Conservation (phyloP, 2,888 invertebrate genomes). For the Cacoxenus indagator region DNA sequence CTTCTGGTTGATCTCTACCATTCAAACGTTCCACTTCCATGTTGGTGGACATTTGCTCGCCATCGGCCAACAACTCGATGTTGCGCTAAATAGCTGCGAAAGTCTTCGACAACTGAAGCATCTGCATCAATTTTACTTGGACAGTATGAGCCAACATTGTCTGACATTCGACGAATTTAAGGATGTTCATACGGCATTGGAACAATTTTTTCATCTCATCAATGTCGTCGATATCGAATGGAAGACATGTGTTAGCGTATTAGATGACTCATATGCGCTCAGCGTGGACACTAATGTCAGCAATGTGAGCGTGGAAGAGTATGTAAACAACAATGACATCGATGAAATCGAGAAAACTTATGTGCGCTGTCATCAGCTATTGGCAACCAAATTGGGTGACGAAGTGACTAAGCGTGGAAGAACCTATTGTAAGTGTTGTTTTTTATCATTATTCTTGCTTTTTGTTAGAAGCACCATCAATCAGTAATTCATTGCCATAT, state of each 20-base stretch:
- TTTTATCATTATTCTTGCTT: neutral
- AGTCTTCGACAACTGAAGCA: slow-evolving; percentile 63
- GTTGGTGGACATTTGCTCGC: slow-evolving; percentile 71
- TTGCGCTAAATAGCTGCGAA: slow-evolving; percentile 52
- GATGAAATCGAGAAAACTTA: slow-evolving; percentile 67
- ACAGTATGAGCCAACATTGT: slow-evolving; percentile 61
- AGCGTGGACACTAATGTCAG: slow-evolving; percentile 32
- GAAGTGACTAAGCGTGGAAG: slow-evolving; percentile 50
- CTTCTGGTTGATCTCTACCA: slow-evolving; percentile 73
- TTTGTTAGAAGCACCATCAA: neutral
- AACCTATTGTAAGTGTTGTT: slow-evolving; percentile 51
- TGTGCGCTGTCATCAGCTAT: slow-evolving; percentile 66
- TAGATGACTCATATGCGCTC: slow-evolving; percentile 48
- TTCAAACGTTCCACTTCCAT: slow-evolving; percentile 73
- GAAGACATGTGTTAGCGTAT: slow-evolving; percentile 54
- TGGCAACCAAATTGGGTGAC: slow-evolving; percentile 59
- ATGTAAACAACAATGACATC: slow-evolving; percentile 58
- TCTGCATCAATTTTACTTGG: slow-evolving; percentile 67
- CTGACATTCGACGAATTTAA: slow-evolving; percentile 52
- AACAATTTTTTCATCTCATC: slow-evolving; percentile 65
- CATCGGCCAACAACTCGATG: slow-evolving; percentile 62
- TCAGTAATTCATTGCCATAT: neutral
- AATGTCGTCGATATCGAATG: slow-evolving; percentile 67
- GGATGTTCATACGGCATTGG: slow-evolving; percentile 56
- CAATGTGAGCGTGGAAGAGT: slow-evolving; percentile 38